phyloP scores from a whole-genome alignment of 2,113 vertebrate genomes.

The Muntiacus muntjak region DNA sequence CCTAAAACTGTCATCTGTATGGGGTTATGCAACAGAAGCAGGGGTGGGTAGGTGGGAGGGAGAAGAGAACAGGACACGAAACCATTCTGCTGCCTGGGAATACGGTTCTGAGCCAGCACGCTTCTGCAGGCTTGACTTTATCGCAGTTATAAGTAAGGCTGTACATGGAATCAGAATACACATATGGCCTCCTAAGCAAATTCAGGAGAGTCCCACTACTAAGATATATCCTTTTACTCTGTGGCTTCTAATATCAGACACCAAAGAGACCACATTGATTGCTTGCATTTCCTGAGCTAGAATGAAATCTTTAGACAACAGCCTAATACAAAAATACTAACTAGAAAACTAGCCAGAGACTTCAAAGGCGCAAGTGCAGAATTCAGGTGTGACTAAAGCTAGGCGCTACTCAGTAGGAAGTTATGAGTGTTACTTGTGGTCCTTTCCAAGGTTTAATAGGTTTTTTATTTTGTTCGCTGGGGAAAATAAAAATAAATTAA shows the following conservation, averaged over 20 bases:
- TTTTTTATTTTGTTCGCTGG: neutral
- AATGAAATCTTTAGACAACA: neutral
- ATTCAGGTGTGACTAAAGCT: neutral
- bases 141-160: neutral
- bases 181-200: constrained; percentile 20
- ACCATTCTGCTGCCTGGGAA: constrained; percentile 42
- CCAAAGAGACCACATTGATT: neutral
- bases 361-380: neutral
- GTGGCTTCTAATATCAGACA: neutral
- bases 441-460: neutral
- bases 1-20: constrained; percentile 7
- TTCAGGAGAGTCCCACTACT: neutral
- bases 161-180: neutral
- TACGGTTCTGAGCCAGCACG: neutral
- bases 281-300: neutral
- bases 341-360: neutral
- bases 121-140: constrained; percentile 11
- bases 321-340: constrained; percentile 21
- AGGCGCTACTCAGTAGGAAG: neutral
- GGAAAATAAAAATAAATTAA: neutral
- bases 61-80: constrained; percentile 22
- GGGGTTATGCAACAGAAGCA: constrained; percentile 41
- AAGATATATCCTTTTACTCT: neutral
- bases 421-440: neutral
- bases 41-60: constrained; percentile 28